These are phyloP conservation scores for Zapus hudsonius DNA, from an alignment of 2,113 vertebrate species.

Conservation along the genomic window DNA sequence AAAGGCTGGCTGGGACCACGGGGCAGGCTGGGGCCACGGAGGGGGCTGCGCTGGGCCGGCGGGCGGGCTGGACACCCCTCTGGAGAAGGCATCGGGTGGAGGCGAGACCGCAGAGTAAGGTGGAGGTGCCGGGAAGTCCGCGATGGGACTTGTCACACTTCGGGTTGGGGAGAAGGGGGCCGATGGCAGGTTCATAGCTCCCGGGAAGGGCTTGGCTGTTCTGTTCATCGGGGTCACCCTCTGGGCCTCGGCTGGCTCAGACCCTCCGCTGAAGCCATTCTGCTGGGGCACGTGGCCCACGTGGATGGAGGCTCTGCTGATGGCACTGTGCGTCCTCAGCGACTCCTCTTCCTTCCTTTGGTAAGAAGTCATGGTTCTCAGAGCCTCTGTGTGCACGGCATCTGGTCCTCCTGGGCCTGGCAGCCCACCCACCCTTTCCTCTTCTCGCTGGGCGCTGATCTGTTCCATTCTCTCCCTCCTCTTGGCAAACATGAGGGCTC, in stretches of 20 bases:
- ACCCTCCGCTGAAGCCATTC: slow-evolving; percentile 86
- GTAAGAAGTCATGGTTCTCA: slow-evolving; percentile 80
- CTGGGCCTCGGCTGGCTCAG: slow-evolving; percentile 83
- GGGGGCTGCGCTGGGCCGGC: slow-evolving; percentile 76
- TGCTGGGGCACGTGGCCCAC: slow-evolving; percentile 85
- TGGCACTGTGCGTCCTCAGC: slow-evolving; percentile 68
- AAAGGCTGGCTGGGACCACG: slow-evolving; percentile 86
- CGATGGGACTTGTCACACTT: slow-evolving; percentile 85
- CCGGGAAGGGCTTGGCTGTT: slow-evolving; percentile 92
- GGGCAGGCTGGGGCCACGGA: slow-evolving; percentile 77
- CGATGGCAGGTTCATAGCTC: slow-evolving; percentile 84
- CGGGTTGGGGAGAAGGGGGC: slow-evolving; percentile 87
- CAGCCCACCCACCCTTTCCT: slow-evolving; percentile 86
- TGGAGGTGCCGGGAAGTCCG: slow-evolving; percentile 88
- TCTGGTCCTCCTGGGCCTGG: slow-evolving; percentile 85
- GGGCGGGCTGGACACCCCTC: slow-evolving; percentile 81
- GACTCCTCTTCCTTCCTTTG: slow-evolving; percentile 78
- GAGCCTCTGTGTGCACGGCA: slow-evolving; percentile 65
- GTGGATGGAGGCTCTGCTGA: slow-evolving; percentile 89
- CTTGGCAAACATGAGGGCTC: slow-evolving; percentile 96
- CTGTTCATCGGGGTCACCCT: slow-evolving; percentile 86
- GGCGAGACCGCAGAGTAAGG: slow-evolving; percentile 86
- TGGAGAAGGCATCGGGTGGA: slow-evolving; percentile 86
- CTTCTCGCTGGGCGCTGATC: slow-evolving; percentile 94
- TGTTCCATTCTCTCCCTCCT: slow-evolving; percentile 95